Conservation (phyloP, 2,113 vertebrate species). For the Pterocles gutturalis region DNA sequence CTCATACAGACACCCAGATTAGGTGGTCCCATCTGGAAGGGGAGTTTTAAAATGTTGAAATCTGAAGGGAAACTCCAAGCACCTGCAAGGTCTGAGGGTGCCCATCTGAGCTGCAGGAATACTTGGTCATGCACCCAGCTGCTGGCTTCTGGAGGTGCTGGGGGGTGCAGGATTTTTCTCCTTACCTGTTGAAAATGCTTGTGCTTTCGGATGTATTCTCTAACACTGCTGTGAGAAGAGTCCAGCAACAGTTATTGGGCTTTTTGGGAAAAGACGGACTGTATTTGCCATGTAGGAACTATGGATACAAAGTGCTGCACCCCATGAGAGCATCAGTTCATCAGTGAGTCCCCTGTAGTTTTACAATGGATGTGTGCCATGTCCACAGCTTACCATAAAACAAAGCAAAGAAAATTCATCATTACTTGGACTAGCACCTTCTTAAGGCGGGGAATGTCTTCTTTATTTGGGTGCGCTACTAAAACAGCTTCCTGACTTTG, state of each 20-base stretch:
- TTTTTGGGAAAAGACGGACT: neutral
- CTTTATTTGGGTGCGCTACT: neutral
- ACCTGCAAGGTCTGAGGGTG: neutral
- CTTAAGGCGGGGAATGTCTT: neutral
- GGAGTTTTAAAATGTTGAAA: neutral
- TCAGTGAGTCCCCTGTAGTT: neutral
- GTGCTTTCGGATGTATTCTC: neutral
- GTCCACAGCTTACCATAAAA: neutral
- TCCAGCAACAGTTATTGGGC: neutral
- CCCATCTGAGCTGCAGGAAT: neutral
- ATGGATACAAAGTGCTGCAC: neutral
- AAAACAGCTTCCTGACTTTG: neutral
- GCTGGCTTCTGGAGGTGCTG: neutral
- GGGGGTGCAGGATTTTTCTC: neutral
- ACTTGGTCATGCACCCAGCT: neutral
- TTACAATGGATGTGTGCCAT: neutral
- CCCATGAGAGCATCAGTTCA: neutral
- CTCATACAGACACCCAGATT: accelerated
- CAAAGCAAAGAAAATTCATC: neutral
- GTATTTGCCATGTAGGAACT: neutral
- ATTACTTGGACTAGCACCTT: neutral
- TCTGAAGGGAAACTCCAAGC: accelerated
- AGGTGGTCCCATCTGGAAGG: neutral
- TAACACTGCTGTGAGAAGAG: neutral
- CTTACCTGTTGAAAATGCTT: neutral